Percentiles rank a stretch among this genome's conserved stretches.
Evolutionary conservation across 2,888 invertebrate species (phyloP).

Genomic region (Hydraecia micacea): DNA sequence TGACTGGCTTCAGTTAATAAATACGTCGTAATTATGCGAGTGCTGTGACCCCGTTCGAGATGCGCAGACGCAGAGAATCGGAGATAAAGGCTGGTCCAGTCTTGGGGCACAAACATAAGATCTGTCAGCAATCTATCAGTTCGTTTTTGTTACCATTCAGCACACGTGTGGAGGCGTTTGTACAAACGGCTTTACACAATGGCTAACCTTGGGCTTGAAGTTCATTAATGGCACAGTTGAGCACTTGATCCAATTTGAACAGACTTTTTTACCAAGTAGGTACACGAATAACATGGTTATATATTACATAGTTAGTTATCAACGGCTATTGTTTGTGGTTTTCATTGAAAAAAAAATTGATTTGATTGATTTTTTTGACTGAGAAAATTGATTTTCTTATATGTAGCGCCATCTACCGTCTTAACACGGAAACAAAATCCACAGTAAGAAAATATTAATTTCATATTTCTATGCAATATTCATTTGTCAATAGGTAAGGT

Average conservation of each 20-base stretch:
- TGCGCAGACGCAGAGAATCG: conserved; percentile 29
- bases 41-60: conserved; percentile 60
- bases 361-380: too few relatives aligned
- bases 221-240: conserved; percentile 65
- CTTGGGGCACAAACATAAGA: conserved; percentile 58
- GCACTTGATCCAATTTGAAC: conserved; percentile 62
- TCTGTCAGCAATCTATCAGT: conserved; percentile 74
- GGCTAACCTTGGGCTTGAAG: conserved; percentile 73
- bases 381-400: conserved; percentile 14
- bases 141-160: conserved; percentile 73
- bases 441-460: background rate
- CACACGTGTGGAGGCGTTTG: conserved; percentile 71
- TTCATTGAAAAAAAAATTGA: too few relatives aligned
- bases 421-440: background rate
- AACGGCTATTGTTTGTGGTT: conserved; percentile 39
- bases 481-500: background rate
- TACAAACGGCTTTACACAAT: conserved; percentile 73
- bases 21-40: conserved; percentile 59
- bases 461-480: background rate
- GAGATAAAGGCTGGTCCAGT: conserved; percentile 61
- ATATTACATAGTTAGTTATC: conserved; percentile 59
- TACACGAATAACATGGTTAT: conserved; percentile 47
- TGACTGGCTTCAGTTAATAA: conserved; percentile 47
- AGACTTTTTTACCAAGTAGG: conserved; percentile 45
- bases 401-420: conserved; percentile 24